Conservation (phyloP, 2,797 vertebrate genomes). For the Decapterus maruadsi region DNA sequence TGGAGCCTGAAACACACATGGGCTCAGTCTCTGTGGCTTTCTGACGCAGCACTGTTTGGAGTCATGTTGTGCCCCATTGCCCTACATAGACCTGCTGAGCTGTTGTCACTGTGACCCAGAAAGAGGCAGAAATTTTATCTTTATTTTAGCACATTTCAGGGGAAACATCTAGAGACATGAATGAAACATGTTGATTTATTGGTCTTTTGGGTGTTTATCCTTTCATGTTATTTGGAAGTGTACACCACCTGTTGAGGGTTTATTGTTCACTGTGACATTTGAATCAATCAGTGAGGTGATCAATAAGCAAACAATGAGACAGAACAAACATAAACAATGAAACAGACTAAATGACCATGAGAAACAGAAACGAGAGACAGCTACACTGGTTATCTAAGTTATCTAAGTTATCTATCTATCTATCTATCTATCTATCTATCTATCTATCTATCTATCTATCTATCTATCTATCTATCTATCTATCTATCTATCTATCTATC, state of each 20-base stretch:
- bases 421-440: no score
- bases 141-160: not conserved
- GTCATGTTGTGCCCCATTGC: slow-evolving; percentile 20
- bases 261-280: no score
- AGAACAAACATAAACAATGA: not conserved
- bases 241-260: not conserved
- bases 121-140: not conserved
- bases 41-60: slow-evolving; percentile 25
- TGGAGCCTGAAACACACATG: slow-evolving; percentile 14
- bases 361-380: no score
- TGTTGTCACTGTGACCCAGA: slow-evolving; percentile 14
- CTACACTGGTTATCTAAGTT: not conserved
- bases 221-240: not conserved
- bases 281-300: not conserved
- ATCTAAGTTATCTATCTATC: no score
- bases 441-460: no score
- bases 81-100: slow-evolving; percentile 30
- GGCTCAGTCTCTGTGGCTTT: not conserved
- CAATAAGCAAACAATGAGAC: not conserved
- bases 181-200: not conserved
- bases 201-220: no score
- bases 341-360: not conserved
- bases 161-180: not conserved
- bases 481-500: no score
- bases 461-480: no score